Evolutionary conservation across 2,113 vertebrate species (phyloP).

Genomic region (Pao palembangensis): DNA sequence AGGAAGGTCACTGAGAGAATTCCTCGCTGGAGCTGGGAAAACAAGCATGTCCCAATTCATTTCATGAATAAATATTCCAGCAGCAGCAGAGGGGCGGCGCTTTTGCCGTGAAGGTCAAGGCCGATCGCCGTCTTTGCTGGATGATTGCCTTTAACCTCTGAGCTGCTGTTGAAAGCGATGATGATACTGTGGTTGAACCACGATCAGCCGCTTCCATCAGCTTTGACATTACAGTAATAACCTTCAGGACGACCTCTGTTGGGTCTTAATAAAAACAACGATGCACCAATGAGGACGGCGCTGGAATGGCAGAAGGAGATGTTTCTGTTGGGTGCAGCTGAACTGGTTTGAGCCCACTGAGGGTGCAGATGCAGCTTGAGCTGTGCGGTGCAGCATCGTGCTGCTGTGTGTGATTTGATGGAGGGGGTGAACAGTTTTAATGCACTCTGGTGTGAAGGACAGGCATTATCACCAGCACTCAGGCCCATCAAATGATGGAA

Average conservation of each 20-base stretch:
- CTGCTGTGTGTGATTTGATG: slow-evolving; percentile 33
- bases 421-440: slow-evolving; percentile 32
- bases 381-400: slow-evolving; percentile 4
- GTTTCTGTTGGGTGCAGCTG: background rate
- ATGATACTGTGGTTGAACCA: background rate
- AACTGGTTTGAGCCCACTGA: background rate
- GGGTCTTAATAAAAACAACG: slow-evolving; percentile 4
- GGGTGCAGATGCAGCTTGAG: background rate
- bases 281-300: slow-evolving; percentile 1
- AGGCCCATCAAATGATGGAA: slow-evolving; percentile 27
- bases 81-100: slow-evolving; percentile 11
- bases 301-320: background rate
- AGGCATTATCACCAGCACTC: slow-evolving; percentile 23
- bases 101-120: slow-evolving; percentile 23
- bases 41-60: slow-evolving; percentile 4
- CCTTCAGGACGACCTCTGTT: slow-evolving; percentile 34
- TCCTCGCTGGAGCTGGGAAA: slow-evolving; percentile 25
- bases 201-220: background rate
- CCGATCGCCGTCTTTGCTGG: slow-evolving; percentile 2
- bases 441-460: slow-evolving; percentile 43
- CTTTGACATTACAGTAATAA: slow-evolving; percentile 11
- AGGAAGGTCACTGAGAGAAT: slow-evolving; percentile 41
- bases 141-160: slow-evolving; percentile 25
- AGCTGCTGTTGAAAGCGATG: slow-evolving; percentile 13
- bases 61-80: slow-evolving; percentile 32